Percentiles rank a stretch among this genome's conserved stretches.
Evolutionary conservation across 2,888 invertebrate species (phyloP).

Genomic region (Agrotis exclamationis): DNA sequence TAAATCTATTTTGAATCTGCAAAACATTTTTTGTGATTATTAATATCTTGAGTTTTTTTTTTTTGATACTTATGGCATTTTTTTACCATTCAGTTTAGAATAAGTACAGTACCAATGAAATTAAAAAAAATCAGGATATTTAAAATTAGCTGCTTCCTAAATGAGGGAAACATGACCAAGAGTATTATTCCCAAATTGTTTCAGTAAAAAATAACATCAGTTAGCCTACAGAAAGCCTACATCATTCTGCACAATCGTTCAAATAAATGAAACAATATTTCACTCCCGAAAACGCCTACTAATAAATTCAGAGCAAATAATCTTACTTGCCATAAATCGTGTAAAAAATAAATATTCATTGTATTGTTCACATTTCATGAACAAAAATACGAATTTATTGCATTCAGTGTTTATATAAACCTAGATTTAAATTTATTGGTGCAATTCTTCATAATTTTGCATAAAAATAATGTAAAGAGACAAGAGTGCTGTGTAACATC

Average conservation of each 20-base stretch:
- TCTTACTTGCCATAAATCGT: slow-evolving; percentile 30
- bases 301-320: slow-evolving; percentile 43
- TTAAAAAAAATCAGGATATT: no score
- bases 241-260: background rate
- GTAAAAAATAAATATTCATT: slow-evolving; percentile 13
- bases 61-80: background rate
- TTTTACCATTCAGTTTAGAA: background rate
- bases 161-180: no score
- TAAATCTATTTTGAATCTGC: no score
- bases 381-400: background rate
- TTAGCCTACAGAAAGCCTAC: background rate
- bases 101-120: background rate
- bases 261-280: slow-evolving; percentile 28
- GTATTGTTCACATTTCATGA: slow-evolving; percentile 3
- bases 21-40: no score
- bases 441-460: no score
- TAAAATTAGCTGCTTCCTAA: no score
- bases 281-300: slow-evolving; percentile 26
- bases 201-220: background rate
- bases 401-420: background rate
- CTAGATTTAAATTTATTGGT: background rate
- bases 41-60: background rate
- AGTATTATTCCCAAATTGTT: background rate
- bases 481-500: no score
- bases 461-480: no score